Conservation (phyloP, 2,888 invertebrate genomes). For the Watsonalla cultraria region DNA sequence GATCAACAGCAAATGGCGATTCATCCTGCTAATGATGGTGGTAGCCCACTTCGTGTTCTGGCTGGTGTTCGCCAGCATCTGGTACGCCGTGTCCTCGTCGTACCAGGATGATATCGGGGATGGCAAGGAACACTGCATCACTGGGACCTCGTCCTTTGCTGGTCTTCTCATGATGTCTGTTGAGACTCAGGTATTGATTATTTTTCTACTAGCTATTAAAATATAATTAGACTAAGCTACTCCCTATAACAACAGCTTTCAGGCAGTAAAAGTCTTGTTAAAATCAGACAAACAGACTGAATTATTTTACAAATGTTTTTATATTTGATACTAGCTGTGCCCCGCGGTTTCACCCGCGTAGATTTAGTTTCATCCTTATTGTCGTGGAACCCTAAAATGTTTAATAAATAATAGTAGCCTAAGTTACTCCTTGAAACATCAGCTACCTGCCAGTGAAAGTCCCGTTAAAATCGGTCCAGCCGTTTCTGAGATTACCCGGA, state of each 20-base stretch:
- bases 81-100: conserved; percentile 84
- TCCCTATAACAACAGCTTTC: not conserved
- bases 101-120: conserved; percentile 88
- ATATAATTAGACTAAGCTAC: no score
- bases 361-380: no score
- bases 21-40: conserved; percentile 81
- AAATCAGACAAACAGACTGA: no score
- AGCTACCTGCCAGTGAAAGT: no score
- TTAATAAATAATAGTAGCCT: no score
- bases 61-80: conserved; percentile 87
- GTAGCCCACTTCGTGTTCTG: conserved; percentile 84
- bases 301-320: no score
- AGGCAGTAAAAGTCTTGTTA: not conserved
- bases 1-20: conserved; percentile 87
- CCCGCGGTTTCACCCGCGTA: no score
- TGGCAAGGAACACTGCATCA: conserved; percentile 79
- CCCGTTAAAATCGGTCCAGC: no score
- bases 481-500: no score
- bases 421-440: no score
- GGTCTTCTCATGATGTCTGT: conserved; percentile 89
- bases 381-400: no score
- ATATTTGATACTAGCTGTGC: no score
- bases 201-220: not conserved
- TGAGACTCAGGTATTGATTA: conserved; percentile 85
- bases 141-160: conserved; percentile 80